A percentile compares a stretch with the other conserved stretches of the same genome.
Conservation (phyloP, 2,113 vertebrate genomes). For the Xerus inauris region DNA sequence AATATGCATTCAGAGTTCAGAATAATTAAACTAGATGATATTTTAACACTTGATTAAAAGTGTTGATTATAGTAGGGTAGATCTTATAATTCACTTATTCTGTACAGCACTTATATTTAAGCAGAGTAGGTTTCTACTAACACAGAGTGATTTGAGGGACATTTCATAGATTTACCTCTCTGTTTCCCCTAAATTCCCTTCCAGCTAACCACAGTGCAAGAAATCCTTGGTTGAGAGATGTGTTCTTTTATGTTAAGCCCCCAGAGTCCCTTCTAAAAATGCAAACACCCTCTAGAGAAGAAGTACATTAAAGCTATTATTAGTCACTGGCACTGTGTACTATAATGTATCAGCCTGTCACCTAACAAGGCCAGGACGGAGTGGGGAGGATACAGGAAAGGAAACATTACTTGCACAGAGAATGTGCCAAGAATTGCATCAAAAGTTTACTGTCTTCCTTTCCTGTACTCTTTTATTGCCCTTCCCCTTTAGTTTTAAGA, state of each 20-base stretch:
- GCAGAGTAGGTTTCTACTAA: not conserved
- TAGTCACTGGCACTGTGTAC: conserved; percentile 40
- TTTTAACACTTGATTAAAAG: conserved; percentile 35
- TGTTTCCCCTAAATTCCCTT: not conserved
- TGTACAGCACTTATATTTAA: conserved; percentile 21
- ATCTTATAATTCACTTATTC: not conserved
- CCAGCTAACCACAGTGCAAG: not conserved
- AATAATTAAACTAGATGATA: not conserved
- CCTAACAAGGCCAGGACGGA: conserved; percentile 36
- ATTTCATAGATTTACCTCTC: not conserved
- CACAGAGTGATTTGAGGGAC: not conserved
- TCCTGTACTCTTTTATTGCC: not conserved
- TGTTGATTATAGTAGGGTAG: not conserved
- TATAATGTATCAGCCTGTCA: conserved; percentile 68
- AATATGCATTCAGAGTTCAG: not conserved
- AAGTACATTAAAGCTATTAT: conserved; percentile 55
- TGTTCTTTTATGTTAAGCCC: not conserved
- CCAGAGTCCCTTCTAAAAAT: conserved; percentile 33
- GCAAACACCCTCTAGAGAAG: conserved; percentile 42
- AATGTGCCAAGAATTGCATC: conserved; percentile 51
- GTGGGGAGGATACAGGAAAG: not conserved
- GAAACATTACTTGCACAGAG: conserved; percentile 48
- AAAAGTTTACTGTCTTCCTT: conserved; percentile 60
- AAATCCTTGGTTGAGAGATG: conserved; percentile 8
- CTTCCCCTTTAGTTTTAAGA: conserved; percentile 54